Evolutionary conservation across 2,888 invertebrate species (phyloP).

Genomic region (Phortica magna): DNA sequence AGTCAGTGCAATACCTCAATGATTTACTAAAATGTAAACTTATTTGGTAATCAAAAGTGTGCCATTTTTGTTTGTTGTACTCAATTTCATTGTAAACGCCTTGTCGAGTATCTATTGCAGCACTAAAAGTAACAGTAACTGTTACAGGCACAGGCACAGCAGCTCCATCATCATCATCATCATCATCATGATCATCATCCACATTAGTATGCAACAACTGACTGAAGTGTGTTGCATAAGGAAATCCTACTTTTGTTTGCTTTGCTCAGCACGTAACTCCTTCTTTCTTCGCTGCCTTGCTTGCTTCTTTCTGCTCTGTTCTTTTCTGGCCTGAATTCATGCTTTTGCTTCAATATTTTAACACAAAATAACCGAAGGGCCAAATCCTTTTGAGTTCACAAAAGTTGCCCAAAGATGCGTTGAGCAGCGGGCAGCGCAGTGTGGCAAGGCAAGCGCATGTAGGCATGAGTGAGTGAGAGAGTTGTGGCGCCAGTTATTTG

Average conservation of each 20-base stretch:
- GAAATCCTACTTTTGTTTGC: background rate
- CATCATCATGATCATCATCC: background rate
- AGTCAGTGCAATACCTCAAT: background rate
- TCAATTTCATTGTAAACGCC: background rate
- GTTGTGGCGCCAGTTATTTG: background rate
- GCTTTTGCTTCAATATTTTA: conserved; percentile 1
- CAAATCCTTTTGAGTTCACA: background rate
- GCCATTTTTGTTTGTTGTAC: background rate
- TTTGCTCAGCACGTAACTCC: background rate
- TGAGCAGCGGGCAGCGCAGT: no score
- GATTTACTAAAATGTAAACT: conserved; percentile 12
- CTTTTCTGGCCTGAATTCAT: background rate
- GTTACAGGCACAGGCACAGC: background rate
- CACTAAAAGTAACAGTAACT: background rate
- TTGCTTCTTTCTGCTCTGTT: background rate
- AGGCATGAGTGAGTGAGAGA: background rate
- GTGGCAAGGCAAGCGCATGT: background rate
- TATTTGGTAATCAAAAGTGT: conserved; percentile 9
- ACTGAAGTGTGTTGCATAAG: background rate
- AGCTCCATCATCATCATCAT: background rate
- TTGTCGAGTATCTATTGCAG: background rate
- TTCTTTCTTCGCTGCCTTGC: background rate
- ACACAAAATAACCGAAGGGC: background rate
- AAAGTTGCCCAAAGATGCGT: background rate
- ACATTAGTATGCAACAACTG: background rate